These are phyloP conservation scores for Hirtodrosophila cameraria DNA, from an alignment of 2,888 invertebrate genomes.

Conservation along the genomic window DNA sequence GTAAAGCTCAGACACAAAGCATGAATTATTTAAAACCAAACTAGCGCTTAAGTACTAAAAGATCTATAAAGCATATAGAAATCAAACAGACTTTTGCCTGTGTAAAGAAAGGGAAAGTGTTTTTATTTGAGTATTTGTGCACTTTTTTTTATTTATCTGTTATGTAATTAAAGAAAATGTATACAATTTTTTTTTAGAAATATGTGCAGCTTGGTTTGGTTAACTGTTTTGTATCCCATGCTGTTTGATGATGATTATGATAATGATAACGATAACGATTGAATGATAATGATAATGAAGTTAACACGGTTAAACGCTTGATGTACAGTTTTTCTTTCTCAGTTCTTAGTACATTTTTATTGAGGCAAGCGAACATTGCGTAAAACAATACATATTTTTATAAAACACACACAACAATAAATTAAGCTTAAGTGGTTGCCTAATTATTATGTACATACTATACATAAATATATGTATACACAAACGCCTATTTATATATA, in stretches of 20 bases:
- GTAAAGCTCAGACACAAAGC: slow-evolving; percentile 43
- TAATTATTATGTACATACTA: slow-evolving; percentile 73
- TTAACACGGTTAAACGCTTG: slow-evolving; percentile 22
- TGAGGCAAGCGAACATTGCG: slow-evolving; percentile 51
- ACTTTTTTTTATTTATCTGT: slow-evolving; percentile 20
- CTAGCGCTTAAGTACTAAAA: slow-evolving; percentile 65
- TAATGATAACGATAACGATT: slow-evolving; percentile 28
- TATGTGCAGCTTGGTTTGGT: slow-evolving; percentile 45
- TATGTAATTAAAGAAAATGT: slow-evolving; percentile 33
- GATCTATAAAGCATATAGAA: slow-evolving; percentile 50
- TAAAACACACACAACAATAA: slow-evolving; percentile 40
- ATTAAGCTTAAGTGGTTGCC: slow-evolving; percentile 74
- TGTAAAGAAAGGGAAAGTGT: slow-evolving; percentile 27
- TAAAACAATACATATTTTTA: slow-evolving; percentile 64
- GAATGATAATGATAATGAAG: slow-evolving; percentile 35
- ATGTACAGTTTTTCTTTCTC: slow-evolving; percentile 63
- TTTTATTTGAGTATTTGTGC: slow-evolving; percentile 32
- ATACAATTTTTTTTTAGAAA: slow-evolving; percentile 40
- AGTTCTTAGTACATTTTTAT: slow-evolving; percentile 63
- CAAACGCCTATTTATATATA: slow-evolving; percentile 35
- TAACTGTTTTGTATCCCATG: slow-evolving; percentile 41
- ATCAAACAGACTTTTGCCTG: slow-evolving; percentile 29
- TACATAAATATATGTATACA: slow-evolving; percentile 50
- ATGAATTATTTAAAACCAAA: slow-evolving; percentile 54
- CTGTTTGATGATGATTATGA: slow-evolving; percentile 49